Evolutionary conservation across 2,113 vertebrate species (phyloP).

Genomic region (Ailurus styani): DNA sequence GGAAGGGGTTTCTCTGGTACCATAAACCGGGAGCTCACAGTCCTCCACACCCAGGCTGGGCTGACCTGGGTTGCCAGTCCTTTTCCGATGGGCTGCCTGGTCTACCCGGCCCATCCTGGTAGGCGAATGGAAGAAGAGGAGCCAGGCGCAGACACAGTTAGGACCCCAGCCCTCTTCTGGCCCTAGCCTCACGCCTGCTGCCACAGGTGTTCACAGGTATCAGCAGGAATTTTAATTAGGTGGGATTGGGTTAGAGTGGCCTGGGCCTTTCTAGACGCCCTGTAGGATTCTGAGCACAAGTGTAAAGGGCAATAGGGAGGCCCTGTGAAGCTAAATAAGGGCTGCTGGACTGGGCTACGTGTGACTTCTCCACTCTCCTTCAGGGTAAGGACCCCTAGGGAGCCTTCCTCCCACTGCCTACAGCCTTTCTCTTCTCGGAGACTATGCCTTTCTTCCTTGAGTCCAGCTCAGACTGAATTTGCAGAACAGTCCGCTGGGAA

Average conservation of each 20-base stretch:
- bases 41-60: not conserved
- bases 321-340: accelerated
- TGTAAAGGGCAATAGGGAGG: not conserved
- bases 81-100: not conserved
- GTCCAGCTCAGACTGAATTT: not conserved
- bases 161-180: not conserved
- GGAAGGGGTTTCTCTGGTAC: not conserved
- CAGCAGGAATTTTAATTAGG: not conserved
- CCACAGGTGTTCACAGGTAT: not conserved
- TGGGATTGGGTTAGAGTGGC: not conserved
- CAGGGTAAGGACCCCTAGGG: not conserved
- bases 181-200: not conserved
- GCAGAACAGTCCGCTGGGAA: slow-evolving; percentile 1
- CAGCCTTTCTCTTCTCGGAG: not conserved
- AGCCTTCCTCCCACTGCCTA: not conserved
- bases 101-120: not conserved
- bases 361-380: not conserved
- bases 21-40: not conserved
- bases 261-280: not conserved
- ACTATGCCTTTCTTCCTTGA: not conserved
- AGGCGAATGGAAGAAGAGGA: not conserved
- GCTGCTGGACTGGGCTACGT: no score
- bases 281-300: not conserved
- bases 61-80: not conserved
- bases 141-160: not conserved